These are phyloP conservation scores for Brienomyrus longianalis DNA, from an alignment of 2,113 vertebrate species.

Conservation along the genomic window DNA sequence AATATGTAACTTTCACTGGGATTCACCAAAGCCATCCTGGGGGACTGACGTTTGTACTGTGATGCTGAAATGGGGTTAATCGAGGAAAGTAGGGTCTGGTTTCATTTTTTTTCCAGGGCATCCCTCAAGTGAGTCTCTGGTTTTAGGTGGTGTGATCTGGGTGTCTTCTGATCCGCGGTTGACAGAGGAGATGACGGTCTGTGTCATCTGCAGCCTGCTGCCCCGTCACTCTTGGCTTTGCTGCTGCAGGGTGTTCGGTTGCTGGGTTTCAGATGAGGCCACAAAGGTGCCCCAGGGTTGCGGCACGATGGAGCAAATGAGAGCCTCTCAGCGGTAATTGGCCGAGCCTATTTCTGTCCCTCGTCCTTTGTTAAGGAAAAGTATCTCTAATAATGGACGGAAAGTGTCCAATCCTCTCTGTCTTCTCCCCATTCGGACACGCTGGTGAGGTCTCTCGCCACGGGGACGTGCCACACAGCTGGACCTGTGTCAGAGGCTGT, in stretches of 20 bases:
- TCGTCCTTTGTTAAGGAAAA: not conserved
- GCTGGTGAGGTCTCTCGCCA: not conserved
- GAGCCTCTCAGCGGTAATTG: not conserved
- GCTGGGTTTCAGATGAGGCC: not conserved
- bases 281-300: not conserved
- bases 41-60: not conserved
- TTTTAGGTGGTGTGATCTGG: slow-evolving; percentile 5
- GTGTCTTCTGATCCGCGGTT: not conserved
- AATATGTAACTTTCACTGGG: not conserved
- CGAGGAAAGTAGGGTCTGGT: not conserved
- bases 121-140: slow-evolving; percentile 6
- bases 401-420: not conserved
- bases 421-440: not conserved
- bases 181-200: not conserved
- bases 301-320: not conserved
- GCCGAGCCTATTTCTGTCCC: not conserved
- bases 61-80: slow-evolving; percentile 2
- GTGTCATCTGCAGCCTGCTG: not conserved
- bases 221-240: not conserved
- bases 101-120: not conserved
- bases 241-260: not conserved
- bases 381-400: not conserved
- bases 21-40: not conserved
- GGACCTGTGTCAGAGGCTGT: not conserved
- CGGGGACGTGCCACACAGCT: not conserved